Conservation (phyloP, 2,113 vertebrate species). For the Narcine bancroftii region DNA sequence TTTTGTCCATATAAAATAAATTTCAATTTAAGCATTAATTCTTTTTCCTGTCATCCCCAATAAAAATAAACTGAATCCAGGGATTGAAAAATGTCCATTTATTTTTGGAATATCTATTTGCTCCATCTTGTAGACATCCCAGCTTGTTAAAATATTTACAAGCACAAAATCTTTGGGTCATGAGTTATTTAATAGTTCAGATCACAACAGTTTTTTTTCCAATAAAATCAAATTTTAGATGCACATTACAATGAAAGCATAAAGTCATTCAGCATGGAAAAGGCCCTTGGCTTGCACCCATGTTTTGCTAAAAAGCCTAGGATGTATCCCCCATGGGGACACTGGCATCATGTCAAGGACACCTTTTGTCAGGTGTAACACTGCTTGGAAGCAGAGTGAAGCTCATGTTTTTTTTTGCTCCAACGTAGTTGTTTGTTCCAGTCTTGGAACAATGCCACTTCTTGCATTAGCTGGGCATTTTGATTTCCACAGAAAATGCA, state of each 20-base stretch:
- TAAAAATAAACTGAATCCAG: background rate
- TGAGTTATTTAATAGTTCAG: background rate
- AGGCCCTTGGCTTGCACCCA: no score
- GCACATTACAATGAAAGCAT: no score
- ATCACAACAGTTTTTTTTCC: background rate
- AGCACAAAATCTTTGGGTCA: background rate
- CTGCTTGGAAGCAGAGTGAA: background rate
- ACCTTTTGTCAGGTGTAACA: background rate
- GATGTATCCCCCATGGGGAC: no score
- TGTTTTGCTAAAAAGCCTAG: no score
- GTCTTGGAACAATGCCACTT: background rate
- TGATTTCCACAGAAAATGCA: background rate
- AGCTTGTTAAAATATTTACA: background rate
- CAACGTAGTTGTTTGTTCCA: background rate
- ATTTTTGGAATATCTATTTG: background rate
- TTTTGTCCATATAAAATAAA: background rate
- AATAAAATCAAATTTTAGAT: no score
- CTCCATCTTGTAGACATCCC: background rate
- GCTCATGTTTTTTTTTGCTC: background rate
- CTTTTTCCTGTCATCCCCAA: background rate
- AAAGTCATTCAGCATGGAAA: no score
- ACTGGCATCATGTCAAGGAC: background rate
- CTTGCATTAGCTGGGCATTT: background rate
- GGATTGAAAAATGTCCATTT: background rate
- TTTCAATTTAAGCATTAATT: background rate